Percentiles rank a stretch among this genome's conserved stretches.
Evolutionary conservation across 2,888 invertebrate species (phyloP).

Genomic region (Oeneis ivallda): DNA sequence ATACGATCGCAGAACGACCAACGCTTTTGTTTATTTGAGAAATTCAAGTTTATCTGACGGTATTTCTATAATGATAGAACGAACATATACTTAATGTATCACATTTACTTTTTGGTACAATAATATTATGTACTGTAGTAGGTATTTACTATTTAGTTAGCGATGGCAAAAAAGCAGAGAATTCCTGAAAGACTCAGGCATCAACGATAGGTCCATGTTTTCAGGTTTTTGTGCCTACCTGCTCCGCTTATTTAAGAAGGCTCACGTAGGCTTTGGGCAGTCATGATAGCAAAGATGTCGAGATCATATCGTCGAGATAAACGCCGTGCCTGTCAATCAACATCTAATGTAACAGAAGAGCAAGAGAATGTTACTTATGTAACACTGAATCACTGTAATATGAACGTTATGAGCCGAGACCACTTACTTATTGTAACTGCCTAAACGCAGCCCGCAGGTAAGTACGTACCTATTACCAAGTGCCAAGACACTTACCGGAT

Average conservation of each 20-base stretch:
- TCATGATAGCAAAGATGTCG: background rate
- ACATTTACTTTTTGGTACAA: too few relatives aligned
- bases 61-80: too few relatives aligned
- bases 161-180: too few relatives aligned
- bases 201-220: too few relatives aligned
- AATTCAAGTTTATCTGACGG: background rate
- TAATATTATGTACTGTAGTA: too few relatives aligned
- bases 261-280: too few relatives aligned
- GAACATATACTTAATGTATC: too few relatives aligned
- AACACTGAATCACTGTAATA: slow-evolving; percentile 13
- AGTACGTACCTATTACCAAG: background rate
- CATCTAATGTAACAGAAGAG: slow-evolving; percentile 10
- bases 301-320: background rate
- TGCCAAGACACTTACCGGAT: slow-evolving; percentile 10
- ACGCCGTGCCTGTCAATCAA: background rate
- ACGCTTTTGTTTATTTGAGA: background rate
- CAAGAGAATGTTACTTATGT: slow-evolving; percentile 5
- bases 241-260: too few relatives aligned
- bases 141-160: too few relatives aligned
- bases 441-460: too few relatives aligned
- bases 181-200: too few relatives aligned
- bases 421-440: slow-evolving; percentile 10
- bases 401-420: slow-evolving; percentile 9
- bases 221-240: too few relatives aligned
- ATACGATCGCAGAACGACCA: background rate